Evolutionary conservation across 2,113 vertebrate genomes (phyloP), one percentile per base, ranked within the genome.

Genomic region (Pomatorhinus ruficollis): DNA sequence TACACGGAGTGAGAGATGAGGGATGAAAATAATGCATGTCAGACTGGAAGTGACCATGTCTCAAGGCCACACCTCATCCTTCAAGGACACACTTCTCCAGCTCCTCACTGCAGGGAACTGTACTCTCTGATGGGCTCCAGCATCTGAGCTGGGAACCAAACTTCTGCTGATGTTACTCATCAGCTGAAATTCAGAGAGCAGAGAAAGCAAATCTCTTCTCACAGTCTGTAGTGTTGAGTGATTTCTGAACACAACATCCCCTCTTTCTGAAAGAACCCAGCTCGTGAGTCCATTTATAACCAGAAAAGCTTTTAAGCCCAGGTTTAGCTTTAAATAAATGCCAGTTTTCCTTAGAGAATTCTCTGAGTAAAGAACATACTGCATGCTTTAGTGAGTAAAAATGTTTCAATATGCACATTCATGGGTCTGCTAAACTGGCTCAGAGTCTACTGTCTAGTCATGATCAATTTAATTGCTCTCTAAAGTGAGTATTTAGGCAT

Each of bases 311-410:
- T 89, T 95, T 96, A 93, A 96, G 83, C 80, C 57, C 23, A 24
- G 80, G 68, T 83, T 94, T 93, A 90, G 52, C 82, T 94, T 95
- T 92, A 93, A 89, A 90, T 74, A 96, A 96, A 92, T 87, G 49
- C 80, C 65, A 44, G 9, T 49, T 88, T 90, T 87, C 92, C 74
- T 90, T n/a, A 81, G 90, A 87, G 83, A 96, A 78, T 57, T 84
- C n/a, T 65, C 53, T 1, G 4, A 75, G 56, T 75, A 96, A 75
- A 92, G 92, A 89, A 78, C 61, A 61, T 17, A 60, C 40, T 52
- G 60, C 68, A 33, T 28, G 61, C 57, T 95, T 63, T 79, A 11
- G 52, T 4, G 23, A 86, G 69, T 63, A 56, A 86, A 81, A 88
- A 60, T 11, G 3, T 90, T 94, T 86, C 90, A 90, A 4, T 52